Evolutionary conservation across 92 coral and sea anemone genomes (phyloP), one percentile per base, ranked within the genome.

Genomic region (Porites evermanni): DNA sequence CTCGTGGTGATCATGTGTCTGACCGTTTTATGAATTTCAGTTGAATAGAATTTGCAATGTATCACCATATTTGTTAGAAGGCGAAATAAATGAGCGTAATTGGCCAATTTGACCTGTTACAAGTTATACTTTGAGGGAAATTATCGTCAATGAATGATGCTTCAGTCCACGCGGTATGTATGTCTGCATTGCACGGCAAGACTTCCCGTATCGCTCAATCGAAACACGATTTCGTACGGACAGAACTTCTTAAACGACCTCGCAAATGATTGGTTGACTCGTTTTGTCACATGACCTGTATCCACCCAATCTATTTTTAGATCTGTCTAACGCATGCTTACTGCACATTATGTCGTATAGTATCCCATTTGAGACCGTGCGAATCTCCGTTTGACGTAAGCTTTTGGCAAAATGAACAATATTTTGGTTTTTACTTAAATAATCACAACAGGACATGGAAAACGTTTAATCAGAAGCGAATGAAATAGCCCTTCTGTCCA

Each of bases 231-330:
- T 64, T 64, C n/a, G 68, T 24, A 21, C 80, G 51, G 13, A 19
- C 8, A 54, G 6, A 16, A 29, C 26, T 56, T 58, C 14, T 56
- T 44, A 54, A 81, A 70, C 85, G 59, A 81, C 32, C 86, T 70
- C 78, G n/a, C 53, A 74, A 47, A 63, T 74, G 80, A 83, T 83
- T 83, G 76, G 91, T 66, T 74, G 21, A 29, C n/a, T 66, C 20
- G 29, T 17, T 8, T 74, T 56, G 60, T 85, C 93, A 90, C 77
- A 81, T 90, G 93, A 85, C 83, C 26, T 24, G 83, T 53, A 26
- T 19, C 87, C 84, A 23, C 87, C 84, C 79, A 80, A 75, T 85
- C 93, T 90, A 90, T 90, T 90, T 90, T 85, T 90, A 90, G 93
- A 79, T 70, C 51, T 53, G 32, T 52, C 64, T 70, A 53, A 64